phyloP scores from a whole-genome alignment of 2,888 invertebrate species.

The Sarcophaga rosellei region DNA sequence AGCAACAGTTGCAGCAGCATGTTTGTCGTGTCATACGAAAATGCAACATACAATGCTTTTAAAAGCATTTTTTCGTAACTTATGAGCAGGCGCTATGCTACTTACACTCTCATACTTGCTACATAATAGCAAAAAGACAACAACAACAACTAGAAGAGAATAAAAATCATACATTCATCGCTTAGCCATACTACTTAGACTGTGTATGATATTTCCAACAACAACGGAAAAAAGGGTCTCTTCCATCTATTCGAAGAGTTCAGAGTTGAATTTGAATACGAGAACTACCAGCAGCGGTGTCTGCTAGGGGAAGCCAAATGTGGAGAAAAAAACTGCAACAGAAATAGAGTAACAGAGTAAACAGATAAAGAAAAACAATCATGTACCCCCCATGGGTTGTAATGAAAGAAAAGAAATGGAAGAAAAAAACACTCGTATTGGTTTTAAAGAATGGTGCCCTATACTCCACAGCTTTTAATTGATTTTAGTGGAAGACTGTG shows the following conservation, averaged over 20 bases:
- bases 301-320: neutral
- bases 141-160: neutral
- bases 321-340: constrained; percentile 6
- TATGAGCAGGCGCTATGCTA: constrained; percentile 64
- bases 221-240: too few relatives aligned
- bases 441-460: neutral
- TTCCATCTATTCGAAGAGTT: constrained; percentile 34
- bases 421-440: neutral
- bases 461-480: neutral
- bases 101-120: constrained; percentile 47
- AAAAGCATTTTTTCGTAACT: constrained; percentile 14
- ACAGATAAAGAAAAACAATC: constrained; percentile 29
- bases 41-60: constrained; percentile 42
- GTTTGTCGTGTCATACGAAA: constrained; percentile 73
- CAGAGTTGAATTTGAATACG: constrained; percentile 62
- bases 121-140: neutral
- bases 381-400: constrained; percentile 67
- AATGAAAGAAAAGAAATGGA: constrained; percentile 32
- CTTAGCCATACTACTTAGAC: too few relatives aligned
- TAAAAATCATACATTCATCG: too few relatives aligned
- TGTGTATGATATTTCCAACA: too few relatives aligned
- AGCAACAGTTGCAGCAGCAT: constrained; percentile 70
- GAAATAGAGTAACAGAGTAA: neutral
- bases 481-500: too few relatives aligned
- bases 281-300: constrained; percentile 36